Evolutionary conservation across 1,140 invertebrate species (phyloP), one percentile per base, ranked within the genome.

Genomic region (Ostrea edulis): DNA sequence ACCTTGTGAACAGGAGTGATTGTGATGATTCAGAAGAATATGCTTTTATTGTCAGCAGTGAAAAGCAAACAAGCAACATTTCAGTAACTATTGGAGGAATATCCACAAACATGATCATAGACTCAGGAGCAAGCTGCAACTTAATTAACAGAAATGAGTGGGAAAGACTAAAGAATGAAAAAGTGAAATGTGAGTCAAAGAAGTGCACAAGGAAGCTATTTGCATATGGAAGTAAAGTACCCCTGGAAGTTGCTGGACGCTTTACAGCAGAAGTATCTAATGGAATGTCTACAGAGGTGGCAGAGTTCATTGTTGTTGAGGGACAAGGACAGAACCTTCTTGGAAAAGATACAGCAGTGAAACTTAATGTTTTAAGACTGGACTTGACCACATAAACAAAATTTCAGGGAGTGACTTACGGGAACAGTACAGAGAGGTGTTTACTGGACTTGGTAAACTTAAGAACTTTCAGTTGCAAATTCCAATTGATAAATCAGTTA

Each of bases 381-480:
- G 86, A 0, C 14, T 17, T n/a, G 44, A 82, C n/a, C 14, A 52
- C 0, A 8, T 52, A 9, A 53, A 51, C 2, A 53, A 0, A 22
- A 8, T 52, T 8, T n/a, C 14, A 51, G 22, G 25, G 17, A 25
- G 12, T 20, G n/a, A n/a, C 35, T 82, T 82, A 12, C 44, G 35
- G 14, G 17, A 53, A 8, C 35, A 82, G 81, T 82, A 17, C n/a
- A 20, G n/a, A n/a, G 84, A 90, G 55, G 35, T 62, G 44, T 88
- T 91, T 44, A 52, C 53, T n/a, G 88, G 88, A 86, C 77, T 90
- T 4, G 88, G 90, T 22, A 89, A 90, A 84, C 52, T 92, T 14
- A 90, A 85, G 52, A 81, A 89, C 77, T 86, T 87, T 22, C 85
- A 91, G 85, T 54, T 91, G 4, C 44, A 90, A 22, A 58, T 92